These are phyloP conservation scores for Pelochelys cantorii DNA, from an alignment of 2,797 vertebrate genomes.

Conservation along the genomic window DNA sequence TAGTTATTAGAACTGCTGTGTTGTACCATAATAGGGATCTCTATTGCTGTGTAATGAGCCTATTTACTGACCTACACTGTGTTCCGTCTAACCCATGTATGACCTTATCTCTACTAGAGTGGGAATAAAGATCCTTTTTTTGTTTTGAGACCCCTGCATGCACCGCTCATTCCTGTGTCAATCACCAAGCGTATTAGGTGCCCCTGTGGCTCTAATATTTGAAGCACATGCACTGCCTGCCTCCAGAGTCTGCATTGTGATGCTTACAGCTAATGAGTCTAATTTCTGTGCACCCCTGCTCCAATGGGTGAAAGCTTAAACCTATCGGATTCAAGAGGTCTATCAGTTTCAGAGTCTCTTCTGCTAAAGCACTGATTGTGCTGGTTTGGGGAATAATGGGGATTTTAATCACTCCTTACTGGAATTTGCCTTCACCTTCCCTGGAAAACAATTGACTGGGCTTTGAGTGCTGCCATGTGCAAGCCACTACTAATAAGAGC, in stretches of 20 bases:
- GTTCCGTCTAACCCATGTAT: too few relatives aligned
- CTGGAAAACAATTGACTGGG: fast-evolving
- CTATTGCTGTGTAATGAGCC: neutral
- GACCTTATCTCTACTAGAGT: neutral
- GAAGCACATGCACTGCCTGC: neutral
- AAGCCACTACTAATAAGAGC: fast-evolving
- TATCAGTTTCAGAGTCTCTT: neutral
- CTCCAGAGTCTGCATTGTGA: neutral
- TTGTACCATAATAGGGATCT: neutral
- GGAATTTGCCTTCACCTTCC: neutral
- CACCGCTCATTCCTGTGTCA: fast-evolving
- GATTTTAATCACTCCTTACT: neutral
- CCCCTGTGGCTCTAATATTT: neutral
- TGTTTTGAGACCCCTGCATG: neutral
- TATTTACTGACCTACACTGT: neutral
- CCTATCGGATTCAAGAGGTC: neutral
- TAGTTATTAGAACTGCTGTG: neutral
- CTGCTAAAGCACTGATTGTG: neutral
- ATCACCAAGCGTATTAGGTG: fast-evolving
- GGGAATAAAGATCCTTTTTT: neutral
- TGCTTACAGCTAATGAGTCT: neutral
- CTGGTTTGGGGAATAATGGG: neutral
- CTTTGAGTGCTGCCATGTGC: fast-evolving
- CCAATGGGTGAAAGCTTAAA: neutral
- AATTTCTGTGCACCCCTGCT: neutral